Percentiles rank a stretch among this genome's conserved stretches.
phyloP scores from a whole-genome alignment of 1,140 invertebrate species.

The Orussus abietinus region DNA sequence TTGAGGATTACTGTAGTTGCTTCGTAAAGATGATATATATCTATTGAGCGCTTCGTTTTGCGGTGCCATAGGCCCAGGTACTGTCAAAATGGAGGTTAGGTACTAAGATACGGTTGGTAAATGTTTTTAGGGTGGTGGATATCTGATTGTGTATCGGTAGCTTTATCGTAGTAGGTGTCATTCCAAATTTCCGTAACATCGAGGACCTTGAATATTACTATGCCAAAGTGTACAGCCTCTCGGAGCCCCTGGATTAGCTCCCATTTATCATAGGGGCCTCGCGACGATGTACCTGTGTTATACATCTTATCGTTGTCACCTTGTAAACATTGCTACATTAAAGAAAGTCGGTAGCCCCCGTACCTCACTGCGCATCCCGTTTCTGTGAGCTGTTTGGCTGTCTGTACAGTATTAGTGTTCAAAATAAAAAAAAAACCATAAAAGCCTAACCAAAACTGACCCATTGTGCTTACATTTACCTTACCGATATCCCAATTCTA shows the following conservation, averaged over 20 bases:
- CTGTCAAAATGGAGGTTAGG: constrained; percentile 19
- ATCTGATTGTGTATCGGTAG: constrained; percentile 30
- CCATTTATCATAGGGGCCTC: constrained; percentile 28
- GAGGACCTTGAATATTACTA: constrained; percentile 29
- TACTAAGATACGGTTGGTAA: constrained; percentile 20
- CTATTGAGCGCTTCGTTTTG: constrained; percentile 16
- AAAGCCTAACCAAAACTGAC: too few relatives aligned
- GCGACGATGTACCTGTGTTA: constrained; percentile 33
- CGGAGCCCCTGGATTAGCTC: constrained; percentile 34
- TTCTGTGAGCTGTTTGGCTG: constrained; percentile 34
- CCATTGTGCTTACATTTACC: too few relatives aligned
- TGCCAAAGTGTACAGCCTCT: constrained; percentile 32
- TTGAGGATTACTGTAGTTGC: constrained; percentile 36
- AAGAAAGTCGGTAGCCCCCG: constrained; percentile 21
- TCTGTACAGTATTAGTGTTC: constrained; percentile 49
- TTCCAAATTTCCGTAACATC: constrained; percentile 46
- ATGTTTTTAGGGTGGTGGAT: constrained; percentile 39
- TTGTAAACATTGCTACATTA: constrained; percentile 16
- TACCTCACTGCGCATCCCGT: constrained; percentile 32
- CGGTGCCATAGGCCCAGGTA: constrained; percentile 39
- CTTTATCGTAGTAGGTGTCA: constrained; percentile 39
- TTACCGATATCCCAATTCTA: too few relatives aligned
- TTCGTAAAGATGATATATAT: constrained; percentile 20
- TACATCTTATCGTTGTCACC: constrained; percentile 3
- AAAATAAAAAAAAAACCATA: constrained; percentile 30